Conservation (phyloP, 37 sponge, comb jelly and placozoan genomes). For the Axinella damicornis region DNA sequence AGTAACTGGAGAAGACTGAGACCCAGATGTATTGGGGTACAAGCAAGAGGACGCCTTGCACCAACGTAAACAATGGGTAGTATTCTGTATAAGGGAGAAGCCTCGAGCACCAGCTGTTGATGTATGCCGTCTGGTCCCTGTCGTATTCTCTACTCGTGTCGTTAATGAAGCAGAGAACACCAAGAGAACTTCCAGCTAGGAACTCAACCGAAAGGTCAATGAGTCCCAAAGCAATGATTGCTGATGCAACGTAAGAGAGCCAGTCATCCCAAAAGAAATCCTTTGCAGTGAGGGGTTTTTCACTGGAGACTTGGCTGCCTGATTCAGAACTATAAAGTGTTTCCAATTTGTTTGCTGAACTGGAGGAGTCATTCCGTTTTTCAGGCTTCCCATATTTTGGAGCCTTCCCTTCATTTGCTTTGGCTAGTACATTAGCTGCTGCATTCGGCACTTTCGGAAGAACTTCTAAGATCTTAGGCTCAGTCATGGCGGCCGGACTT, state of each 20-base stretch:
- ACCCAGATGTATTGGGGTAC: slow-evolving; percentile 22
- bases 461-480: too few species aligned
- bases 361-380: too few species aligned
- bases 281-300: not conserved
- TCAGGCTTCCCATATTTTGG: too few species aligned
- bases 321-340: too few species aligned
- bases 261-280: slow-evolving; percentile 55
- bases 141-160: not conserved
- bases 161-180: not conserved
- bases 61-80: not conserved
- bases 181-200: slow-evolving; percentile 5
- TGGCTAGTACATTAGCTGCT: too few species aligned
- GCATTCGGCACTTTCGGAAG: too few species aligned
- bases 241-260: slow-evolving; percentile 40
- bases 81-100: slow-evolving; percentile 15
- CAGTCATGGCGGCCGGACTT: too few species aligned
- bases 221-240: slow-evolving; percentile 21
- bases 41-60: slow-evolving; percentile 10
- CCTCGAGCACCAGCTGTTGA: slow-evolving; percentile 16
- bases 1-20: not conserved
- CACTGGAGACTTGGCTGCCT: too few species aligned
- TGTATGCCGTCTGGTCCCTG: slow-evolving; percentile 3
- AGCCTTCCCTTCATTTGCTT: too few species aligned
- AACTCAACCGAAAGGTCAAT: slow-evolving; percentile 25
- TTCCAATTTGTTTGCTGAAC: too few species aligned